Evolutionary conservation across 2,888 invertebrate species (phyloP), one percentile per base, ranked within the genome.

Genomic region (Epinotia nisella): DNA sequence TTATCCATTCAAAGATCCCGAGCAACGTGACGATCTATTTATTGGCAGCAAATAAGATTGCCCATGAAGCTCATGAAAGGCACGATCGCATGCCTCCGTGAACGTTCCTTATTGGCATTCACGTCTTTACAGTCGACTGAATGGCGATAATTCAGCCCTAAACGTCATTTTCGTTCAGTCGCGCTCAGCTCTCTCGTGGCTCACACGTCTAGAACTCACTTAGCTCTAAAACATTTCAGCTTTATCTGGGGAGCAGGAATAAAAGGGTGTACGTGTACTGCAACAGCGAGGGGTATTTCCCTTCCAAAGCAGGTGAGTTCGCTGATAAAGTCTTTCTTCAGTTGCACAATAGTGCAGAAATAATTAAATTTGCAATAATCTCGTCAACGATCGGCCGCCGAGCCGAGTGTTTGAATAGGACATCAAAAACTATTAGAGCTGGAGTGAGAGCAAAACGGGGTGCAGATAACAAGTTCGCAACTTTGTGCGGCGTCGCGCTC

Each of bases 41-140:
- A 87, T 86, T 86, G 83, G 83, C 80, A 81, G 82, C 81, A 82
- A 87, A 88, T 90, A 87, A 85, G 87, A 84, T 78, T 76, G 78
- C 76, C 79, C 77, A 76, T 73, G 76, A 77, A 78, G 75, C 74
- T 76, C 61, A 76, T 80, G 79, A 85, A 88, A 84, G 81, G 81
- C 81, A 75, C 77, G n/a, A n/a, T 77, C 71, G 79, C 85, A 83
- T 85, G 80, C 83, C 80, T 77, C 76, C 85, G 84, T 82, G 85
- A 77, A 75, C 79, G 81, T 75, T 81, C 78, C 86, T 85, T 82
- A 86, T 76, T 72, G 81, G 80, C 71, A 85, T 90, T 85, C 80
- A 79, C 68, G 74, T 77, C 80, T 76, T 80, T 82, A 83, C 85
- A 83, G 76, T 78, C 76, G 62, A 70, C 67, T 67, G 58, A 70